Conservation (phyloP, 2,113 vertebrate genomes). For the Papio anubis region DNA sequence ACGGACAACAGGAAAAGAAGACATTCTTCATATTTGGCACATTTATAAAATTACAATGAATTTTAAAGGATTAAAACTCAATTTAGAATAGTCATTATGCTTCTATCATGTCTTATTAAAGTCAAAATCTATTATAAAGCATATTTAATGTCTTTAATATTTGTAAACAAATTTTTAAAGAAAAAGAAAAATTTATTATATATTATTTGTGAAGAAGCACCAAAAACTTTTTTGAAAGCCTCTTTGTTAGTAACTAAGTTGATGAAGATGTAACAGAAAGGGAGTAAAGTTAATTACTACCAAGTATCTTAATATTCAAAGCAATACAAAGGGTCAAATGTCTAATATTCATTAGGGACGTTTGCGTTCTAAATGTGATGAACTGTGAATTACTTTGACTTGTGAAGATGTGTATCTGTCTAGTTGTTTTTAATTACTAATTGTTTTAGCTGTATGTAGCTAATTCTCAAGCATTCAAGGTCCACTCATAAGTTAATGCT, state of each 20-base stretch:
- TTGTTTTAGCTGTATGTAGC: neutral
- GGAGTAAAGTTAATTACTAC: constrained; percentile 22
- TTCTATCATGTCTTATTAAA: constrained; percentile 2
- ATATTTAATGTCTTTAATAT: constrained; percentile 32
- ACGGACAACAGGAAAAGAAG: neutral
- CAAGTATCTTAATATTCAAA: constrained; percentile 51
- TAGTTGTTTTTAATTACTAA: constrained; percentile 41
- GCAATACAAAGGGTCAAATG: constrained; percentile 4
- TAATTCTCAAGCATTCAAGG: constrained; percentile 48
- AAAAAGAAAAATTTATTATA: neutral
- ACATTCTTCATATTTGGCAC: neutral
- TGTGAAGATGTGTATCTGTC: constrained; percentile 17
- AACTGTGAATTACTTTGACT: constrained; percentile 45
- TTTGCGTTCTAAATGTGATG: constrained; percentile 35
- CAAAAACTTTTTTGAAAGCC: constrained; percentile 12
- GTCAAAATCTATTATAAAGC: constrained; percentile 30
- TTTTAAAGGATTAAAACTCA: constrained; percentile 46
- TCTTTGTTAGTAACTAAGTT: constrained; percentile 9
- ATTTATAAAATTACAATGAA: constrained; percentile 29
- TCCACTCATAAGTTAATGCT: neutral
- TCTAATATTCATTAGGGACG: constrained; percentile 37
- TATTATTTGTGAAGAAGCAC: neutral
- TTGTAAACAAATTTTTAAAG: neutral
- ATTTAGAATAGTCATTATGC: neutral
- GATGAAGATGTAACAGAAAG: constrained; percentile 8